Evolutionary conservation across 2,888 invertebrate genomes (phyloP).

Genomic region (Drosophila parthenogenetica): DNA sequence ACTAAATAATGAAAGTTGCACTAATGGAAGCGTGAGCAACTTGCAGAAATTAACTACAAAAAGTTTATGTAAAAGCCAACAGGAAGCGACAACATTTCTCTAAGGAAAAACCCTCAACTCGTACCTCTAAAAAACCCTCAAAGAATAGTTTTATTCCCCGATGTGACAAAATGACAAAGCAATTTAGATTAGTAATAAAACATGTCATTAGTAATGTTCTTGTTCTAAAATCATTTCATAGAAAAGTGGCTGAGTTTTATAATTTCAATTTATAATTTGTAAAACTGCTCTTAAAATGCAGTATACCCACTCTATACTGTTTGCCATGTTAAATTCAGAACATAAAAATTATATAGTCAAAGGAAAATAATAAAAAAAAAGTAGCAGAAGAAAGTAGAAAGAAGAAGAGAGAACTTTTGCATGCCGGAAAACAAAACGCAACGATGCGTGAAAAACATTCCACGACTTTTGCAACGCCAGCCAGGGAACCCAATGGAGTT

Average conservation of each 20-base stretch:
- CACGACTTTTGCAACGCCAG: constrained; percentile 63
- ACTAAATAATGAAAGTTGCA: constrained; percentile 42
- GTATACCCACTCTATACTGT: constrained; percentile 22
- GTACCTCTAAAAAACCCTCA: not conserved
- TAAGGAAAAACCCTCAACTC: not conserved
- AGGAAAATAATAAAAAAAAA: not conserved
- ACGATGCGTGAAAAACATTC: constrained; percentile 77
- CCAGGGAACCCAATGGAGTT: constrained; percentile 24
- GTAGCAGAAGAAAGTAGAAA: constrained; percentile 59
- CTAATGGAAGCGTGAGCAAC: constrained; percentile 36
- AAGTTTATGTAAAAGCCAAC: constrained; percentile 12
- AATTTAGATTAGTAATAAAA: too few species aligned
- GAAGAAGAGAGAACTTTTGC: constrained; percentile 16
- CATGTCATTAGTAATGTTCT: too few species aligned
- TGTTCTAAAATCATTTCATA: too few species aligned
- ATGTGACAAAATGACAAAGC: too few species aligned
- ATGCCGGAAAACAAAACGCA: constrained; percentile 75
- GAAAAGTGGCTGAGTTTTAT: too few species aligned
- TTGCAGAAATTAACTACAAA: constrained; percentile 7
- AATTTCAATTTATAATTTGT: too few species aligned
- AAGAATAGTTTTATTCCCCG: too few species aligned
- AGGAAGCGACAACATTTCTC: constrained; percentile 11
- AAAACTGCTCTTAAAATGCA: constrained; percentile 25
- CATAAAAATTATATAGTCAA: constrained; percentile 54
- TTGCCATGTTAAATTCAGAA: constrained; percentile 25